Percentiles rank a stretch among this genome's conserved stretches.
Evolutionary conservation across 2,888 invertebrate genomes (phyloP).

Genomic region (Euclidia mi): DNA sequence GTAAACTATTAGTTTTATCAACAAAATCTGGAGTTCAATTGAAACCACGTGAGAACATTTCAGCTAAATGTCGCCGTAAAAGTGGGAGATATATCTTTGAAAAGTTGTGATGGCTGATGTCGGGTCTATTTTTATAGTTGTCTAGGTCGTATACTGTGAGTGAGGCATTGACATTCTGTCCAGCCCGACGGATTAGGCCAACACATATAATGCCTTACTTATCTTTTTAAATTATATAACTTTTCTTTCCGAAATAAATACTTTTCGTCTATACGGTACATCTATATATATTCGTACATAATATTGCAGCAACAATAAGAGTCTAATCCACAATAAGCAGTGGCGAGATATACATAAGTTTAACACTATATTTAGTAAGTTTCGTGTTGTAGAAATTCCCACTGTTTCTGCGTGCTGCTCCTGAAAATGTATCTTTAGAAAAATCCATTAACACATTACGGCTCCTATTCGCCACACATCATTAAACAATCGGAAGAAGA

Average conservation of each 20-base stretch:
- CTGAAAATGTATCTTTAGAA: too few relatives aligned
- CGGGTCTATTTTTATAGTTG: constrained; percentile 38
- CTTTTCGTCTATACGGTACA: too few relatives aligned
- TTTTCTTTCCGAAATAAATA: constrained; percentile 2
- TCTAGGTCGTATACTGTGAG: constrained; percentile 21
- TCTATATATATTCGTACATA: too few relatives aligned
- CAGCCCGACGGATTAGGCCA: constrained; percentile 15
- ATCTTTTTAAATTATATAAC: constrained; percentile 1
- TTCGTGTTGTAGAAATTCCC: too few relatives aligned
- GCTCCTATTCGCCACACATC: too few relatives aligned
- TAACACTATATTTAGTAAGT: too few relatives aligned
- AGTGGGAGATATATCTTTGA: constrained; percentile 28
- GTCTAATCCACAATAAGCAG: too few relatives aligned
- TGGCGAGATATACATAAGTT: too few relatives aligned
- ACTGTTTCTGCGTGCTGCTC: too few relatives aligned
- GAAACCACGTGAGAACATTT: constrained; percentile 22
- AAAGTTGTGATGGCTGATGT: constrained; percentile 30
- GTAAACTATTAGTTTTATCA: constrained; percentile 8
- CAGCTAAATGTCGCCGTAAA: constrained; percentile 15
- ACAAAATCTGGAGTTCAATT: constrained; percentile 25
- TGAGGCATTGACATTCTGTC: constrained; percentile 22
- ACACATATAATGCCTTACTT: constrained; percentile 14
- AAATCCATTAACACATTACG: too few relatives aligned
- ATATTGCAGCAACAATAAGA: too few relatives aligned
- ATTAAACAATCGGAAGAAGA: too few relatives aligned